These are phyloP conservation scores for Zapus hudsonius DNA, from an alignment of 2,113 vertebrate species.

Conservation along the genomic window DNA sequence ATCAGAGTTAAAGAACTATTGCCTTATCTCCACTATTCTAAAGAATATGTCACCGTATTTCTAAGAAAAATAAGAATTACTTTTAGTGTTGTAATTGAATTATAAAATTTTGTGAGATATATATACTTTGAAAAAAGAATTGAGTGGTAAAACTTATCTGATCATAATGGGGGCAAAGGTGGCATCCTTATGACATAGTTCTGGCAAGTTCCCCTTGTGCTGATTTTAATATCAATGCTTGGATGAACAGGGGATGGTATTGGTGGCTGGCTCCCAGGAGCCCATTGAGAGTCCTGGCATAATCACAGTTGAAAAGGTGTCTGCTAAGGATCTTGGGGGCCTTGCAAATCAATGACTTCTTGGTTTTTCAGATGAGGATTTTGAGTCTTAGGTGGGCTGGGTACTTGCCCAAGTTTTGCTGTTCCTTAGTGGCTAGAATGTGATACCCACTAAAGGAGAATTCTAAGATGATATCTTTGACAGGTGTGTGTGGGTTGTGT, in stretches of 20 bases:
- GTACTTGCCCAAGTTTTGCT: not conserved
- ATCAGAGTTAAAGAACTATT: constrained; percentile 76
- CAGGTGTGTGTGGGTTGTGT: no score
- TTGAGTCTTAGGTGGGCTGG: not conserved
- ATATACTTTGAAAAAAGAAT: not conserved
- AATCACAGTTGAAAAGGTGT: constrained; percentile 23
- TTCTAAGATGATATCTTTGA: not conserved
- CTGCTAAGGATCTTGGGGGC: not conserved
- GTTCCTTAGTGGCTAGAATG: not conserved
- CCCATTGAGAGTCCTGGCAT: not conserved
- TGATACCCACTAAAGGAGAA: not conserved
- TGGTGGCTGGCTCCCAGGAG: not conserved
- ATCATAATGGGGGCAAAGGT: not conserved
- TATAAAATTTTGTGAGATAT: not conserved
- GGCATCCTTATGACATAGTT: not conserved
- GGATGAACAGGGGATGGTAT: constrained; percentile 35
- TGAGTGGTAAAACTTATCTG: not conserved
- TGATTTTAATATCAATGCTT: not conserved
- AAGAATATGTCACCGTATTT: not conserved
- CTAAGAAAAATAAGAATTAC: not conserved
- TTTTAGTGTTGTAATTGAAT: not conserved
- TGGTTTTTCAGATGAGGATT: not conserved
- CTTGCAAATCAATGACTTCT: not conserved
- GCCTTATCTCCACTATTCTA: constrained; percentile 13
- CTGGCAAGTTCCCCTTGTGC: not conserved